phyloP scores from a whole-genome alignment of 1,140 invertebrate genomes.

The Arion vulgaris region DNA sequence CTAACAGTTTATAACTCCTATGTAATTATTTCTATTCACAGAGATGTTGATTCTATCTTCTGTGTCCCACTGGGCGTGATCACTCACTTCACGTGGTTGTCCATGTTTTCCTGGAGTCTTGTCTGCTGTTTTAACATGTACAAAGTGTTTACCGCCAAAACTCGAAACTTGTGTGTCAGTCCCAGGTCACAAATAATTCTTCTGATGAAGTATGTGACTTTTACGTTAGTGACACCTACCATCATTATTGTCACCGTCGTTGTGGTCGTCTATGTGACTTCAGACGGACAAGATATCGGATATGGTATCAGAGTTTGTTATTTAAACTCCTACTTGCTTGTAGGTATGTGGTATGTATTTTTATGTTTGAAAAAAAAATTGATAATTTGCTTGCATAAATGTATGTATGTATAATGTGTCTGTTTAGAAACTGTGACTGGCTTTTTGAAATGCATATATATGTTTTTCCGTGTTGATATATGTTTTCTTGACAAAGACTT shows the following conservation, averaged over 20 bases:
- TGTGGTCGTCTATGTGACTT: not conserved
- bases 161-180: not conserved
- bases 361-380: no score
- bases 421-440: no score
- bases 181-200: not conserved
- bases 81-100: slow-evolving; percentile 28
- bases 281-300: not conserved
- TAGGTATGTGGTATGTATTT: no score
- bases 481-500: no score
- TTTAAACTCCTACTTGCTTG: not conserved
- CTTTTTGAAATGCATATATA: no score
- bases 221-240: not conserved
- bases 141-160: slow-evolving; percentile 27
- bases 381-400: no score
- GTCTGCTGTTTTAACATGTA: slow-evolving; percentile 31
- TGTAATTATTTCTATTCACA: no score
- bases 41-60: no score
- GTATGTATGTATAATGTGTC: no score
- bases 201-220: not conserved
- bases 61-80: not conserved
- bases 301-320: slow-evolving; percentile 4
- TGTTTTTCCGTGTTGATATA: no score
- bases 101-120: slow-evolving; percentile 25
- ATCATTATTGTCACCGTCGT: not conserved
- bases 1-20: no score